phyloP scores from a whole-genome alignment of 2,113 vertebrate species.

The Cettia cetti region DNA sequence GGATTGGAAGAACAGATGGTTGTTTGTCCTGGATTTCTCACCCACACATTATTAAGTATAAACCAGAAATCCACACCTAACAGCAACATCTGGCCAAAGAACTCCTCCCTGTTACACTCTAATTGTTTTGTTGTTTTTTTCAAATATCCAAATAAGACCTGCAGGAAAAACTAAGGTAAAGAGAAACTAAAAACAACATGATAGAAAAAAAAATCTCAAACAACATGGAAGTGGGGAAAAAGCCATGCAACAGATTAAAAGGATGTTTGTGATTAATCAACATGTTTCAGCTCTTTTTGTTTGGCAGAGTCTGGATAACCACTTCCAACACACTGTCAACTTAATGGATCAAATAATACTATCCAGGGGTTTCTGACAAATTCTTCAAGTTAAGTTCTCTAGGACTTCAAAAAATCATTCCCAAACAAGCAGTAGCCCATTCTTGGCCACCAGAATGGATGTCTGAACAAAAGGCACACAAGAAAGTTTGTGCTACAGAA shows the following conservation, averaged over 20 bases:
- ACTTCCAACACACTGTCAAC: background rate
- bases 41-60: background rate
- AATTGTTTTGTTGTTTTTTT: background rate
- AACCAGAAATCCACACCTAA: background rate
- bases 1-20: background rate
- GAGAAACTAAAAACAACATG: background rate
- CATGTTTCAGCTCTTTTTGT: background rate
- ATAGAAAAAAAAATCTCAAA: background rate
- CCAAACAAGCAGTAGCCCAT: background rate
- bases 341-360: background rate
- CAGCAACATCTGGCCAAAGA: background rate
- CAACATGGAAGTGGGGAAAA: background rate
- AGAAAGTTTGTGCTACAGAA: background rate
- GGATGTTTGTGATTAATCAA: background rate
- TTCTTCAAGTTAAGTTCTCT: background rate
- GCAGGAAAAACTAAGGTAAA: background rate
- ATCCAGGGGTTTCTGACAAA: background rate
- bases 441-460: background rate
- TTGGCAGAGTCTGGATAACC: background rate
- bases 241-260: background rate
- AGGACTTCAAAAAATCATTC: background rate
- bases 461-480: background rate
- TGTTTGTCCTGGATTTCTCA: constrained; percentile 1
- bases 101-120: background rate
- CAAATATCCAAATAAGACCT: background rate